Evolutionary conservation across 2,113 vertebrate genomes (phyloP).

Genomic region (Tragelaphus scriptus): DNA sequence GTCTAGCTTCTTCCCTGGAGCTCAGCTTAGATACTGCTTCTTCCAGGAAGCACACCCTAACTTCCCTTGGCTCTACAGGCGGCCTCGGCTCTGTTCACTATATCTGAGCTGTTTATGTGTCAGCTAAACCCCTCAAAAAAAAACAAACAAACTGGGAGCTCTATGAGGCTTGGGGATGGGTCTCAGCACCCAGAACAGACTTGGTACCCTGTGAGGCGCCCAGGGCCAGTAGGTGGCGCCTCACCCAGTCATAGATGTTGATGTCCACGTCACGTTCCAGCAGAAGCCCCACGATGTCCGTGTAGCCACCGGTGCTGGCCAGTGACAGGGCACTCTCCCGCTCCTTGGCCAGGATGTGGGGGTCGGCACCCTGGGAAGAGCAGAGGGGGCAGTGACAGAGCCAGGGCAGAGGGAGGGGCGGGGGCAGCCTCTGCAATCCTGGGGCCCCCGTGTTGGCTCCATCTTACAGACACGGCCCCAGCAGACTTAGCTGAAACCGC

Average conservation of each 20-base stretch:
- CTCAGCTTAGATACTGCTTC: not conserved
- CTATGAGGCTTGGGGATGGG: not conserved
- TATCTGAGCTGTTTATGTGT: not conserved
- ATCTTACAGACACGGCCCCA: not conserved
- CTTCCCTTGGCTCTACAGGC: not conserved
- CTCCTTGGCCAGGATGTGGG: slow-evolving; percentile 88
- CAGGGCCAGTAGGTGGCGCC: not conserved
- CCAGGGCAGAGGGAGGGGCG: not conserved
- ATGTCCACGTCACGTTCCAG: slow-evolving; percentile 90
- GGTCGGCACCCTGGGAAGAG: slow-evolving; percentile 87
- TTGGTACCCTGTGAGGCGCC: not conserved
- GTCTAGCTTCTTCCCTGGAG: not conserved
- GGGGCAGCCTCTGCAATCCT: not conserved
- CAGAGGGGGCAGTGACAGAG: not conserved
- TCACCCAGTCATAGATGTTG: slow-evolving; percentile 96
- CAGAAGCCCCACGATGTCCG: slow-evolving; percentile 89
- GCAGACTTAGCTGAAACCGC: not conserved
- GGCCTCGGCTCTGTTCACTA: not conserved
- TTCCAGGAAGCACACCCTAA: not conserved
- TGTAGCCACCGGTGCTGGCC: slow-evolving; percentile 94
- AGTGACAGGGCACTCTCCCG: slow-evolving; percentile 92
- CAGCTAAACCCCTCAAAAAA: not conserved
- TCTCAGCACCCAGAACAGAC: not conserved
- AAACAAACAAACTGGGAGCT: not conserved
- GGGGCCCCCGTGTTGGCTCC: not conserved